Percentiles rank a stretch among this genome's conserved stretches.
Conservation (phyloP, 2,888 invertebrate species). For the Clostera curtula region DNA sequence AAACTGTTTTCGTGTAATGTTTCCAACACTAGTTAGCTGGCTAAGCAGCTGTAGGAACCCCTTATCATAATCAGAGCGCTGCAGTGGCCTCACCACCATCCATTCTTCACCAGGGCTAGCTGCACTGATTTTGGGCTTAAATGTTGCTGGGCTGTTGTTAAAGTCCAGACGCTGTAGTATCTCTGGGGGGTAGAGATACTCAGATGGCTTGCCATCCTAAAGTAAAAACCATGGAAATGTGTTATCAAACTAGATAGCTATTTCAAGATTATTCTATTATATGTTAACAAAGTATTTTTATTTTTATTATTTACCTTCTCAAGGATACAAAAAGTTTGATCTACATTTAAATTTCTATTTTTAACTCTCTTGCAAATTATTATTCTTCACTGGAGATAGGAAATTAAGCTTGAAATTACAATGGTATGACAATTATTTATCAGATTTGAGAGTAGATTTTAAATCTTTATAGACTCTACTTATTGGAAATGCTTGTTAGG, state of each 20-base stretch:
- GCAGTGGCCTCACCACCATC: slow-evolving; percentile 86
- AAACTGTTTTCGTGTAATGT: slow-evolving; percentile 84
- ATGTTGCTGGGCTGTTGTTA: slow-evolving; percentile 74
- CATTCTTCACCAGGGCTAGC: slow-evolving; percentile 82
- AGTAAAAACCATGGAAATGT: slow-evolving; percentile 7
- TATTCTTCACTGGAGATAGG: no score
- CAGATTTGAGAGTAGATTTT: no score
- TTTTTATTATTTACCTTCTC: no score
- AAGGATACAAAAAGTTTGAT: no score
- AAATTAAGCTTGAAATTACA: no score
- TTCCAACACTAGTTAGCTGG: slow-evolving; percentile 91
- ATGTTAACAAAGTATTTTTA: not conserved
- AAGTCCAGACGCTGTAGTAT: slow-evolving; percentile 80
- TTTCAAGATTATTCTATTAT: not conserved
- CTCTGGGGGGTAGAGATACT: slow-evolving; percentile 79
- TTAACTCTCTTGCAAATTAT: no score
- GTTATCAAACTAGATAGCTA: not conserved
- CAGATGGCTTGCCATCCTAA: slow-evolving; percentile 60
- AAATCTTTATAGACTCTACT: no score
- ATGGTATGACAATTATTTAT: no score
- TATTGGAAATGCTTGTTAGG: no score
- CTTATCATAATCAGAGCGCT: slow-evolving; percentile 86
- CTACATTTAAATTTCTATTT: no score
- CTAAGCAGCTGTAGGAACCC: slow-evolving; percentile 87
- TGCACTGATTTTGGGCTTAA: slow-evolving; percentile 82